Conservation (phyloP, 2,113 vertebrate species). For the Steatornis caripensis region DNA sequence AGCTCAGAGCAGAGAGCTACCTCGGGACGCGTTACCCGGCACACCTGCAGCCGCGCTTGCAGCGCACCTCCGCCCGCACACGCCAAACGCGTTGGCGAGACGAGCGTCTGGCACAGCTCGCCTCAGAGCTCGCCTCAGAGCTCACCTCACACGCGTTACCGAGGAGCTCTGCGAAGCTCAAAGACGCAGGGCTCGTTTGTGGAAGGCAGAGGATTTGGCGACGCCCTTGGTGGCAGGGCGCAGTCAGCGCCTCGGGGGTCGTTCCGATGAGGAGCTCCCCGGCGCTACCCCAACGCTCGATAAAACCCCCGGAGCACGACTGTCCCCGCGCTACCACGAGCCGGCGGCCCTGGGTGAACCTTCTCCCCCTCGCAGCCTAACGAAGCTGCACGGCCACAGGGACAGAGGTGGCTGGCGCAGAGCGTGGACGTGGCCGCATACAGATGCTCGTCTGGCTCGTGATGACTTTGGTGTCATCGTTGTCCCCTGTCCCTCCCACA, state of each 20-base stretch:
- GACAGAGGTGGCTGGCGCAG: neutral
- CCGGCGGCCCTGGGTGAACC: no score
- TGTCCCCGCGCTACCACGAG: no score
- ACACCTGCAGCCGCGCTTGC: no score
- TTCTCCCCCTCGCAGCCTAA: neutral
- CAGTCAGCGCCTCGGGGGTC: neutral
- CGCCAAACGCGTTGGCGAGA: accelerated
- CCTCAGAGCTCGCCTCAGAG: no score
- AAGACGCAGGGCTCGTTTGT: no score
- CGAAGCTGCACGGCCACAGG: neutral
- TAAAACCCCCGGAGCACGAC: neutral
- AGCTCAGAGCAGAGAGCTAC: neutral
- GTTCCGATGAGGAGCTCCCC: neutral
- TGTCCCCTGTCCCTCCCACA: neutral
- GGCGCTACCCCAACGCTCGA: neutral
- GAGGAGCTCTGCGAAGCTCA: no score
- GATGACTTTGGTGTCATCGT: no score
- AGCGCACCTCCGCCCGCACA: neutral
- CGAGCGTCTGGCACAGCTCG: neutral
- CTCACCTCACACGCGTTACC: no score
- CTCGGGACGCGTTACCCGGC: neutral
- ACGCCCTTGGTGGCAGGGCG: neutral
- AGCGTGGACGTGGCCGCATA: no score
- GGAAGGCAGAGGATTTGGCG: neutral
- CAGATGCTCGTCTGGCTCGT: neutral